Evolutionary conservation across 1,140 invertebrate species (phyloP), one percentile per base, ranked within the genome.

Genomic region (Diorhabda elongata): DNA sequence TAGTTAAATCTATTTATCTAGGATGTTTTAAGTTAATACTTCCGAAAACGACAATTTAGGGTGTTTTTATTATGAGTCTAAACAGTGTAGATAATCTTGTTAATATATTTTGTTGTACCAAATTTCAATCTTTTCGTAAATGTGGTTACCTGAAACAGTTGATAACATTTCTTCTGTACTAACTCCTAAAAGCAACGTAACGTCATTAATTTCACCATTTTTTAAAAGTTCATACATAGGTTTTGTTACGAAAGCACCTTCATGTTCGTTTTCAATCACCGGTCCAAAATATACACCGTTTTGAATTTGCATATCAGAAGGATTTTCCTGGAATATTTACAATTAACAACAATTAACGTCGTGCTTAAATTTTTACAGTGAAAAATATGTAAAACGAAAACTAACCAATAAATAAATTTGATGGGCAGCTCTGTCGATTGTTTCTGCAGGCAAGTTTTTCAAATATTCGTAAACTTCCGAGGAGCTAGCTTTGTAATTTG

Each of bases 251-350:
- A 74, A 74, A 3, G 73, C 70, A 63, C 45, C 60, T 57, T 68
- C 62, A 56, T 64, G 60, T 63, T 71, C 65, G 26, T 60, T 45
- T 52, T 74, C 73, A 5, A 74, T 58, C 5, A 74, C 73, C 41
- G 73, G 70, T 5, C 67, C 69, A n/a, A 66, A 74, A 47, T 66
- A 74, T 47, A 74, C 71, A 7, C 73, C 73, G 59, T 74, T 67
- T 8, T 65, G 66, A 41, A 74, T 64, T 41, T 71, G 70, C 7
- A 58, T 42, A 58, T 65, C 47, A 5, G 47, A 41, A 3, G 64
- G 47, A 42, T 65, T 65, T 57, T 65, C 64, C 64, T 65, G 56
- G 3, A 58, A 64, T 11, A 26, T 26, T 26, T n/a, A n/a, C n/a
- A n/a, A n/a, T n/a, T n/a, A n/a, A n/a, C n/a, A n/a, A n/a, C n/a